A percentile compares a stretch with the other conserved stretches of the same genome.
phyloP scores from a whole-genome alignment of 2,888 invertebrate genomes.

The Chymomyza caudatula region DNA sequence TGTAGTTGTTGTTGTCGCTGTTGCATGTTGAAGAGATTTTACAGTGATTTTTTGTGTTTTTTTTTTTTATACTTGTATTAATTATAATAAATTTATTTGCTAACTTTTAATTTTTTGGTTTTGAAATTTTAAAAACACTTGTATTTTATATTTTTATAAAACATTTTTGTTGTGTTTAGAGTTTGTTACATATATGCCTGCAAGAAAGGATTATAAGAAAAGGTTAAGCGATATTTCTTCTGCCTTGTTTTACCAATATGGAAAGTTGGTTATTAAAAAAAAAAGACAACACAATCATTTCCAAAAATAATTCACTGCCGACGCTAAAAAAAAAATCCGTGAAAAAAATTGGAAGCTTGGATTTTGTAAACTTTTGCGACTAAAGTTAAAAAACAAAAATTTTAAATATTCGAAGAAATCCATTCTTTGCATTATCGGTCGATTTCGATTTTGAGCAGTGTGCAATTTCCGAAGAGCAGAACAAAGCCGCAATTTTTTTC shows the following conservation, averaged over 20 bases:
- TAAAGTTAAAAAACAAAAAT: too few relatives aligned
- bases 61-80: too few relatives aligned
- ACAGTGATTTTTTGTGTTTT: constrained; percentile 10
- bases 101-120: not conserved
- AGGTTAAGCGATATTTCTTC: not conserved
- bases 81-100: constrained; percentile 9
- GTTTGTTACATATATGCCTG: not conserved
- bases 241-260: too few relatives aligned
- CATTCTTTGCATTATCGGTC: too few relatives aligned
- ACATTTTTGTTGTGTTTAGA: constrained; percentile 39
- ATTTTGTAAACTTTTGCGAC: constrained; percentile 12
- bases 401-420: too few relatives aligned
- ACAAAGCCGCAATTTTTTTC: too few relatives aligned
- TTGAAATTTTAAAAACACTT: constrained; percentile 49
- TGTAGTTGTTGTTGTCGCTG: constrained; percentile 7
- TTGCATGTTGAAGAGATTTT: constrained; percentile 30
- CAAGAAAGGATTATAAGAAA: not conserved
- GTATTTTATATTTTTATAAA: constrained; percentile 50
- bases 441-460: too few relatives aligned
- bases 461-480: too few relatives aligned
- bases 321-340: constrained; percentile 4
- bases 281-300: not conserved
- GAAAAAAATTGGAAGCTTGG: constrained; percentile 10
- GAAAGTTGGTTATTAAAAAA: not conserved
- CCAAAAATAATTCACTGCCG: too few relatives aligned